Evolutionary conservation across 2,797 vertebrate genomes (phyloP).

Genomic region (Ctenopoma multispine): DNA sequence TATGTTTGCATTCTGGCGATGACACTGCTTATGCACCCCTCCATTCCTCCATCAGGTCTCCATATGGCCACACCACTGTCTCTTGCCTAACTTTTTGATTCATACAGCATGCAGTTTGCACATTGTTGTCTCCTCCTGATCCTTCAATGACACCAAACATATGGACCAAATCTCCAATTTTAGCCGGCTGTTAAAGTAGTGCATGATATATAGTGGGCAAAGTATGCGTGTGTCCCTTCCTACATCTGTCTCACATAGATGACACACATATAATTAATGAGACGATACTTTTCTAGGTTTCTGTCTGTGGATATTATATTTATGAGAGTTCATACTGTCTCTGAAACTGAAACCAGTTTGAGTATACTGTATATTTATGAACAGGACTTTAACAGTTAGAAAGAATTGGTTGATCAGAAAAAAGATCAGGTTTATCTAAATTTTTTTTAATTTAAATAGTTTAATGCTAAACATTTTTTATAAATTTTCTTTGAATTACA

Average conservation of each 20-base stretch:
- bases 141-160: slow-evolving; percentile 80
- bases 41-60: slow-evolving; percentile 64
- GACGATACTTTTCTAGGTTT: slow-evolving; percentile 32
- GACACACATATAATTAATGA: slow-evolving; percentile 59
- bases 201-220: slow-evolving; percentile 75
- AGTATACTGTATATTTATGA: slow-evolving; percentile 16
- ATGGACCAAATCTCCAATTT: slow-evolving; percentile 79
- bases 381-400: slow-evolving; percentile 8
- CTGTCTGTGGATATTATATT: slow-evolving; percentile 41
- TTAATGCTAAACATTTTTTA: slow-evolving; percentile 15
- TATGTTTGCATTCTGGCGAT: slow-evolving; percentile 63
- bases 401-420: neutral
- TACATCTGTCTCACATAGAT: slow-evolving; percentile 64
- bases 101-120: slow-evolving; percentile 62
- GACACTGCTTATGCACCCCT: slow-evolving; percentile 54
- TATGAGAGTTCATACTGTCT: slow-evolving; percentile 37
- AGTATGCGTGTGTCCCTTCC: slow-evolving; percentile 65
- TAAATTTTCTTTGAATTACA: slow-evolving; percentile 29
- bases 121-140: slow-evolving; percentile 70
- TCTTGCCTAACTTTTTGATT: slow-evolving; percentile 70
- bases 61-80: slow-evolving; percentile 64
- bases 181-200: slow-evolving; percentile 67
- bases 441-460: slow-evolving; percentile 16
- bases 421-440: no score
- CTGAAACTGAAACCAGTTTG: slow-evolving; percentile 29